Evolutionary conservation across 92 coral and sea anemone species (phyloP).

Genomic region (Zoanthus gigantus): DNA sequence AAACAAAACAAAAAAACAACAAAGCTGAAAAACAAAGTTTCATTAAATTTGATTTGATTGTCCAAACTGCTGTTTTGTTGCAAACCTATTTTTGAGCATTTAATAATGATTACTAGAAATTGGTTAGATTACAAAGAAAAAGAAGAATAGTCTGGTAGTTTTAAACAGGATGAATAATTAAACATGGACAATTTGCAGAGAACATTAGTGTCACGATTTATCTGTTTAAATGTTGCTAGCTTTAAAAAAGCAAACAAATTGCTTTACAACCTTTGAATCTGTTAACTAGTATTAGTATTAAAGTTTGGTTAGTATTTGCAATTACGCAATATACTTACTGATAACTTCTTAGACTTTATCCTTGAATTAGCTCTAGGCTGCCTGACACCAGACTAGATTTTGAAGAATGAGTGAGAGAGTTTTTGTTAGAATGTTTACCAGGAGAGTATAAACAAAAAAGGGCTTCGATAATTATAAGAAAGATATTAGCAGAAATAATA

Average conservation of each 20-base stretch:
- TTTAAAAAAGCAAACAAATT: too few relatives aligned
- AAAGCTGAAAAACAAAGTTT: background rate
- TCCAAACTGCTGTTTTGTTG: too few relatives aligned
- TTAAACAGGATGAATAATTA: too few relatives aligned
- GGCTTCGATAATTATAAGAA: background rate
- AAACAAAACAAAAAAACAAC: background rate
- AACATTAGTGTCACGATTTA: too few relatives aligned
- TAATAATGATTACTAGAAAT: background rate
- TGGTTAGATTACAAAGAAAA: too few relatives aligned
- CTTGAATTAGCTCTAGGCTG: slow-evolving; percentile 39
- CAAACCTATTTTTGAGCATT: background rate
- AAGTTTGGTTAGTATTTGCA: background rate
- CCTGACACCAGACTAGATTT: slow-evolving; percentile 39
- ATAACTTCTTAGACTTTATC: slow-evolving; percentile 47
- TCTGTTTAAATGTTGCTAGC: too few relatives aligned
- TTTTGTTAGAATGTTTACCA: slow-evolving; percentile 12
- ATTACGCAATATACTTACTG: slow-evolving; percentile 22
- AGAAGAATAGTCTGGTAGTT: too few relatives aligned
- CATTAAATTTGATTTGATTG: background rate
- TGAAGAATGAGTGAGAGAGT: slow-evolving; percentile 30
- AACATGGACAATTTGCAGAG: too few relatives aligned
- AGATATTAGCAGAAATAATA: background rate
- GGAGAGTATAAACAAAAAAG: background rate
- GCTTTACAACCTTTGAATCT: too few relatives aligned
- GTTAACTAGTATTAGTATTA: background rate